A percentile compares a stretch with the other conserved stretches of the same genome.
These are phyloP conservation scores for Trichonephila clavipes DNA, from an alignment of 1,140 invertebrate genomes.

Conservation along the genomic window DNA sequence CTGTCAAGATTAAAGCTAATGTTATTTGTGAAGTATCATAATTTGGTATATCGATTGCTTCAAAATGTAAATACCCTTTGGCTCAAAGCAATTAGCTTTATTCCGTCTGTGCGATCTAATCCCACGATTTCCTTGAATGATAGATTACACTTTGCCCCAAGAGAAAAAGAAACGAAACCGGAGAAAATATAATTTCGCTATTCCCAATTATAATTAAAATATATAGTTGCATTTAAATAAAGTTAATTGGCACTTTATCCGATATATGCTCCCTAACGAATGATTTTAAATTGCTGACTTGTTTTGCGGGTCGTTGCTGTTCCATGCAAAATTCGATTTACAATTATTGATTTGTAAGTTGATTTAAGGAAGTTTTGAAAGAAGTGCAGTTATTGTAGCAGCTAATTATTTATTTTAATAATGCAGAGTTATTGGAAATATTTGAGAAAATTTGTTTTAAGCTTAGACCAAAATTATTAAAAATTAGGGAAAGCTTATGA, in stretches of 20 bases:
- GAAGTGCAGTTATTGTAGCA: no score
- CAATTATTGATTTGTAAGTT: no score
- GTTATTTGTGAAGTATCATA: not conserved
- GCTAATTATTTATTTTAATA: no score
- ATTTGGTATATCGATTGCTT: not conserved
- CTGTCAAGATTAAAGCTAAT: not conserved
- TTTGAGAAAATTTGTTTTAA: no score
- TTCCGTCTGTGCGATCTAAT: slow-evolving; percentile 20
- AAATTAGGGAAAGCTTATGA: no score
- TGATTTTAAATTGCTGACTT: not conserved
- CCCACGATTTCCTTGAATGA: not conserved
- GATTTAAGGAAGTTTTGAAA: no score
- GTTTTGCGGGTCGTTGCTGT: not conserved
- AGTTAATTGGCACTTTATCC: slow-evolving; percentile 16
- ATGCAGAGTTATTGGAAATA: no score
- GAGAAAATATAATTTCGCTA: not conserved
- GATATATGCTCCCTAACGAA: not conserved
- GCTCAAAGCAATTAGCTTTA: slow-evolving; percentile 8
- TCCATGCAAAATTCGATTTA: not conserved
- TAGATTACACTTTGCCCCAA: not conserved
- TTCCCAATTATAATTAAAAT: slow-evolving; percentile 36
- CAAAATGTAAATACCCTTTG: not conserved
- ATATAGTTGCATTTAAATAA: not conserved
- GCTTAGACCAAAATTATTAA: no score
- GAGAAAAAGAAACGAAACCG: not conserved